These are phyloP conservation scores for Myzus persicae DNA, from an alignment of 1,140 invertebrate genomes.

Conservation along the genomic window DNA sequence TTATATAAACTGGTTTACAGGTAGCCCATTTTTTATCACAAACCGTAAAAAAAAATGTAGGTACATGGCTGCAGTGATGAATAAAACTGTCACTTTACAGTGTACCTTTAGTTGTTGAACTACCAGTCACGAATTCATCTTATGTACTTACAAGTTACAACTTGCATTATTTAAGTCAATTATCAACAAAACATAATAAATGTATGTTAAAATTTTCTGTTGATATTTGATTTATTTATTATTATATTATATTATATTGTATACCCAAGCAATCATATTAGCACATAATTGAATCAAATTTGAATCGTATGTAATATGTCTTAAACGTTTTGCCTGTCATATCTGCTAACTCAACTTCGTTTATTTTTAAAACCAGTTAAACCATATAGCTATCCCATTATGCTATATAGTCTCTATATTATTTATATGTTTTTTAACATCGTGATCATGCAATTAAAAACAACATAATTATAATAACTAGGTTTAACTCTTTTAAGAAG, in stretches of 20 bases:
- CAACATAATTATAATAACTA: background rate
- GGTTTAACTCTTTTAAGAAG: too few species aligned
- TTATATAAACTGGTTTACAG: background rate
- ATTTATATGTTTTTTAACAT: background rate
- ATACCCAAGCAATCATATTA: background rate
- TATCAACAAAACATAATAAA: background rate
- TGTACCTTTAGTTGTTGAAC: background rate
- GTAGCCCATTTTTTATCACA: background rate
- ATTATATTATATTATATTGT: background rate
- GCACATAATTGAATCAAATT: background rate
- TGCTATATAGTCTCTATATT: background rate
- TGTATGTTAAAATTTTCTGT: background rate
- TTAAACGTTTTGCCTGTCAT: background rate
- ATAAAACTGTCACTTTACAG: background rate
- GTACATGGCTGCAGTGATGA: background rate
- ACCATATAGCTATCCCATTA: background rate
- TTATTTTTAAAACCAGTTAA: background rate
- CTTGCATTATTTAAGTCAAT: background rate
- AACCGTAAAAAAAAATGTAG: background rate
- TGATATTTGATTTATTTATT: background rate
- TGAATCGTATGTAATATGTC: background rate
- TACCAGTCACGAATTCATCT: background rate
- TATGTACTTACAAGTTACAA: background rate
- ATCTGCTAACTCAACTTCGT: background rate
- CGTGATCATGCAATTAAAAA: slow-evolving; percentile 10